Evolutionary conservation across 2,888 invertebrate genomes (phyloP), one percentile per base, ranked within the genome.

Genomic region (Rhagonycha fulva): DNA sequence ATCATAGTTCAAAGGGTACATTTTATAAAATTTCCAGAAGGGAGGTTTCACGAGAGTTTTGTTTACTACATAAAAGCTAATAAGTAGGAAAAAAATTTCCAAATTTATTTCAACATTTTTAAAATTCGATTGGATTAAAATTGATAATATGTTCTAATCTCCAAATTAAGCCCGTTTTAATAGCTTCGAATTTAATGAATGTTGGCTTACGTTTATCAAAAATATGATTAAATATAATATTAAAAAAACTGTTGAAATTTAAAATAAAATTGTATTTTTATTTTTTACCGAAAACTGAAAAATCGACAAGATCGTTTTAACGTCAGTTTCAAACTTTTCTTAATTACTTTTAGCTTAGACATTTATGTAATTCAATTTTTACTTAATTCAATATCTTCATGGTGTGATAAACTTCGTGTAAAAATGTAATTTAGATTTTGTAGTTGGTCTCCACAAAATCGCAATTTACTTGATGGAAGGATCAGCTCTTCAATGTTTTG

Each of bases 381-480:
- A 78, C 78, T 62, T 32, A 66, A 72, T 67, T 76, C 70, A 9
- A 74, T 66, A 63, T 78, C 75, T 14, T 72, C 76, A 71, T 79
- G 74, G 61, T 84, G 81, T 14, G 72, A 67, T 78, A 87, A 76
- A 63, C 83, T 84, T 71, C 84, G 85, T 62, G 86, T 83, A 72
- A 89, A 87, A 74, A 89, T 88, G 66, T 85, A 88, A 83, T 90
- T 90, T 77, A 91, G 86, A 80, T 88, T 88, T 72, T 87, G 86
- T 79, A 90, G 84, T 82, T 90, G 90, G 32, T 89, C 89, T 61
- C 85, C 83, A 71, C 87, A 88, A 84, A 91, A 90, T 74, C 86
- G 86, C 68, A 90, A 84, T 78, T 89, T 89, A 60, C 89, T 88
- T 67, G 87, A 87, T 76, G 89, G 87, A 77, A 91, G 83, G 19